Evolutionary conservation across 2,797 vertebrate species (phyloP).

Genomic region (Epinephelus malabaricus): DNA sequence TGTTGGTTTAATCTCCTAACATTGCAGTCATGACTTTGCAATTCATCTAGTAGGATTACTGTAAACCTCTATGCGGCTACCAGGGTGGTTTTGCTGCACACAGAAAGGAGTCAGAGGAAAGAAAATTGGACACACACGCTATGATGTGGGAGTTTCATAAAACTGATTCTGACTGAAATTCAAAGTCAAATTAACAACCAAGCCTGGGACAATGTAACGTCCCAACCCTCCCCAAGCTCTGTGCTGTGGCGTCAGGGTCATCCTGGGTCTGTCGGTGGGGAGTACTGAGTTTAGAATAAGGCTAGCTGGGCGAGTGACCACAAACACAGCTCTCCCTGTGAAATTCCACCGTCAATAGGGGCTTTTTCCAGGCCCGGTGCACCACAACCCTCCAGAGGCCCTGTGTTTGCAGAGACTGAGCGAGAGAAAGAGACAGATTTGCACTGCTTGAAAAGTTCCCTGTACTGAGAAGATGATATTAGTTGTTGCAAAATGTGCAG

Average conservation of each 20-base stretch:
- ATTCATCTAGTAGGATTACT: constrained; percentile 29
- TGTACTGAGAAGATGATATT: constrained; percentile 10
- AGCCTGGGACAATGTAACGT: constrained; percentile 27
- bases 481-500: constrained; percentile 4
- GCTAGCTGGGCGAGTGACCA: constrained; percentile 62
- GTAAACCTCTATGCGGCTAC: constrained; percentile 31
- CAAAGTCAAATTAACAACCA: constrained; percentile 20
- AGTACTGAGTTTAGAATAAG: constrained; percentile 35
- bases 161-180: constrained; percentile 7
- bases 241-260: constrained; percentile 56
- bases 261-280: constrained; percentile 34
- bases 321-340: constrained; percentile 69
- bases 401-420: constrained; percentile 51
- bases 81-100: constrained; percentile 12
- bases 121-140: background rate
- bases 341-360: constrained; percentile 78
- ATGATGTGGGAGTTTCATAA: constrained; percentile 31
- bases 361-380: constrained; percentile 71
- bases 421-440: constrained; percentile 27
- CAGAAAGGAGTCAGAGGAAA: constrained; percentile 7
- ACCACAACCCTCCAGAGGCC: constrained; percentile 66
- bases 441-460: constrained; percentile 24
- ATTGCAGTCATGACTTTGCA: constrained; percentile 7
- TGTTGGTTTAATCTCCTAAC: constrained; percentile 23
- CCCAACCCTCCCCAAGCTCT: constrained; percentile 4